These are phyloP conservation scores for Triops cancriformis DNA, from an alignment of 1,140 invertebrate genomes.

Conservation along the genomic window DNA sequence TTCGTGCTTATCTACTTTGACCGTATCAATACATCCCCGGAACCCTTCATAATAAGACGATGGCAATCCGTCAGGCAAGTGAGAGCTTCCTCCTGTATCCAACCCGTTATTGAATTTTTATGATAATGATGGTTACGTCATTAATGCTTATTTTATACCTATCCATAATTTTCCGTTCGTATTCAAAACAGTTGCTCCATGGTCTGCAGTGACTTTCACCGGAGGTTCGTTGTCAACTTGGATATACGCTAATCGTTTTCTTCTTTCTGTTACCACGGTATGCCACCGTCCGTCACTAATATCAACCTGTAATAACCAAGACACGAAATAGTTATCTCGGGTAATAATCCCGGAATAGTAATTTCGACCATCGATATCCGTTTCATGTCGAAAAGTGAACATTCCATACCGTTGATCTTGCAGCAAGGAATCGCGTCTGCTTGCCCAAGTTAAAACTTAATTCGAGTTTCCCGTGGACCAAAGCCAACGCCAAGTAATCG, in stretches of 20 bases:
- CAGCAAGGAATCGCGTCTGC: constrained; percentile 45
- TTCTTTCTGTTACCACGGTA: constrained; percentile 52
- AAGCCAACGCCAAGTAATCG: constrained; percentile 53
- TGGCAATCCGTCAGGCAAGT: constrained; percentile 49
- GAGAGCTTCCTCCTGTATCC: constrained; percentile 43
- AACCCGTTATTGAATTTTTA: not conserved
- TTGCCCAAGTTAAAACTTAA: constrained; percentile 55
- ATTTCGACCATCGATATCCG: too few species aligned
- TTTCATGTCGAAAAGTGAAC: constrained; percentile 12
- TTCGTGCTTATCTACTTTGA: constrained; percentile 44
- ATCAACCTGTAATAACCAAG: constrained; percentile 42
- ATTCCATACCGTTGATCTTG: constrained; percentile 44
- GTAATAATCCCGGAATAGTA: not conserved
- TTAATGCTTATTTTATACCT: constrained; percentile 42
- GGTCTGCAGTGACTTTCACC: constrained; percentile 51
- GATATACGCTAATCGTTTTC: constrained; percentile 56
- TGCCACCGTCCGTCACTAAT: constrained; percentile 68
- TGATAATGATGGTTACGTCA: constrained; percentile 15
- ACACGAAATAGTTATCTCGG: not conserved
- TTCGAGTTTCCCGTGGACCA: constrained; percentile 52
- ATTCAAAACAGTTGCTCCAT: constrained; percentile 56
- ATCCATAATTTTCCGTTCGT: constrained; percentile 68
- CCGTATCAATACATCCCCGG: constrained; percentile 52
- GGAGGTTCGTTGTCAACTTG: constrained; percentile 57
- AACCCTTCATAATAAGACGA: constrained; percentile 50